Evolutionary conservation across 1,140 invertebrate genomes (phyloP).

Genomic region (Cydia pomonella): DNA sequence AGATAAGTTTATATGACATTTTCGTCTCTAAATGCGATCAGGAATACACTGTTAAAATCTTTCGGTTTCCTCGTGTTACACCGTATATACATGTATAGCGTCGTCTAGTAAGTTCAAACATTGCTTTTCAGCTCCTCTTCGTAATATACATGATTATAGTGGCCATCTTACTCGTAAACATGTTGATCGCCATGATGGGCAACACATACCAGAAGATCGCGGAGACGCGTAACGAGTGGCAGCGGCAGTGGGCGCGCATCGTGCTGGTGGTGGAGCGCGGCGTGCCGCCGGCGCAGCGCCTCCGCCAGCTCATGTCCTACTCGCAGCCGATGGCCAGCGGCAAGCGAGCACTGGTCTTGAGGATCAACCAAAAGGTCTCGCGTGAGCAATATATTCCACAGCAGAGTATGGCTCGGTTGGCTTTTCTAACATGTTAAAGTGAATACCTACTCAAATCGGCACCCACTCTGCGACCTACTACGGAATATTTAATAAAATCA

Average conservation of each 20-base stretch:
- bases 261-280: constrained; percentile 98
- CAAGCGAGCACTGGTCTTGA: constrained; percentile 91
- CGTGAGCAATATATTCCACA: neutral
- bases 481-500: too few species aligned
- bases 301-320: constrained; percentile 93
- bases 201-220: constrained; percentile 99
- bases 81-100: too few species aligned
- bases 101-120: too few species aligned
- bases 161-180: constrained; percentile 96
- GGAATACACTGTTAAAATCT: too few species aligned
- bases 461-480: too few species aligned
- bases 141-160: constrained; percentile 98
- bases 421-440: too few species aligned
- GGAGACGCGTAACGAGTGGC: constrained; percentile 98
- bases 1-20: too few species aligned
- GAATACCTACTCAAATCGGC: too few species aligned
- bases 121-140: constrained; percentile 88
- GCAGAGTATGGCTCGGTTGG: too few species aligned
- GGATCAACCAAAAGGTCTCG: constrained; percentile 91
- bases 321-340: constrained; percentile 98
- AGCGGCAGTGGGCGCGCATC: constrained; percentile 98
- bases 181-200: constrained; percentile 99
- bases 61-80: too few species aligned
- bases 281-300: constrained; percentile 91
- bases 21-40: too few species aligned